Percentiles rank a stretch among this genome's conserved stretches.
Conservation (phyloP, 2,113 vertebrate species). For the Labeo rohita region DNA sequence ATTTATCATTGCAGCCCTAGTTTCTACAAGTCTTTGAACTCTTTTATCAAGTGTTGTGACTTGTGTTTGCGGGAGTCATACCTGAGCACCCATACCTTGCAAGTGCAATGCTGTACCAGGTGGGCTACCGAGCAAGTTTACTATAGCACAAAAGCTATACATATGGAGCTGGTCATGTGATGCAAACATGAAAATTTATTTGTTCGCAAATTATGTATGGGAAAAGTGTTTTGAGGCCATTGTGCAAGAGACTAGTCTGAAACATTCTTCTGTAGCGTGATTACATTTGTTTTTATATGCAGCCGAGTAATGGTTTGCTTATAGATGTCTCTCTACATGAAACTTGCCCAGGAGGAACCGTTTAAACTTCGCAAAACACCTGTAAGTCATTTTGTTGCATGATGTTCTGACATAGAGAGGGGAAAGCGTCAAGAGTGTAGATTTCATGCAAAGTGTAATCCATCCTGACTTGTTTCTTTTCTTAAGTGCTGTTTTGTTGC, state of each 20-base stretch:
- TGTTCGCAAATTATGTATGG: not conserved
- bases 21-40: not conserved
- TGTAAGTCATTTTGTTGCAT: not conserved
- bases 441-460: conserved; percentile 29
- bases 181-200: not conserved
- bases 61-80: not conserved
- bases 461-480: conserved; percentile 36
- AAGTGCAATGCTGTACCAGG: not conserved
- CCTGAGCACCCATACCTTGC: not conserved
- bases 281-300: no score
- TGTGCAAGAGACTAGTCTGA: no score
- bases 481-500: conserved; percentile 44
- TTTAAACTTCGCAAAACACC: conserved; percentile 1
- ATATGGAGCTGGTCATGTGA: not conserved
- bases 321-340: not conserved
- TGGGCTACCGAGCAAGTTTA: not conserved
- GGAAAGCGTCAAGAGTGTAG: not conserved
- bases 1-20: no score
- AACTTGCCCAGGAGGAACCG: not conserved
- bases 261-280: no score
- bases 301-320: not conserved
- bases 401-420: conserved; percentile 26
- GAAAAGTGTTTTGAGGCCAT: not conserved
- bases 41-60: not conserved
- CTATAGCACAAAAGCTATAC: not conserved